Evolutionary conservation across 23 tunicate genomes (phyloP), one percentile per base, ranked within the genome.

Genomic region (Halocynthia aurantium): DNA sequence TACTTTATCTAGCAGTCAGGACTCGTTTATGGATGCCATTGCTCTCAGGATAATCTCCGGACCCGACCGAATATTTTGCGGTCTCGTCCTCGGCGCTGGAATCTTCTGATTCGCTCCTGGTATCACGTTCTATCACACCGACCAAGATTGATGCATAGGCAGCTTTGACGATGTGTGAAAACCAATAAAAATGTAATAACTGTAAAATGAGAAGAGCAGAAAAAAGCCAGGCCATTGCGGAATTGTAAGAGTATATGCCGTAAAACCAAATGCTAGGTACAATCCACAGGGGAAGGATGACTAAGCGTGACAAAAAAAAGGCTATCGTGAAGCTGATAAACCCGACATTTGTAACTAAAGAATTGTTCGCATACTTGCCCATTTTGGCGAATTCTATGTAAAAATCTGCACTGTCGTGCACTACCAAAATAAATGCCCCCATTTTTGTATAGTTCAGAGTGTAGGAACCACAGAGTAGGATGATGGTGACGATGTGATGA

Each of bases 381-480:
- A 92, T 69, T 61, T 92, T 92, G 7, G 98, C 89, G 15, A 92
- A 85, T 82, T 92, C 98, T 73, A 92, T 76, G 74, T 80, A 92
- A 52, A 85, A 76, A 78, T 92, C 98, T 6, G 98, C 89, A 75
- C 89, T 82, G 79, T 92, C 98, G 75, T 92, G 98, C 7, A 92
- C 64, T 6, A 63, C 52, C 85, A 86, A 82, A 19, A 92, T 92
- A 49, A 92, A 76, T 60, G 87, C 71, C 20, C 98, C 98, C 67
- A 92, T 79, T 57, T 86, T 86, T 19, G 79, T 50, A 78, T 82
- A 80, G 71, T 92, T 92, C 15, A 92, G 77, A 17, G 77, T 76
- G 61, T 92, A 92, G 10, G 98, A 92, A 73, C 89, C 89, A 7
- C 63, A 57, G 68, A 92, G 83, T 21, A 92, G 82, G 9, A 86